Evolutionary conservation across 2,888 invertebrate genomes (phyloP).

Genomic region (Mythimna pallens): DNA sequence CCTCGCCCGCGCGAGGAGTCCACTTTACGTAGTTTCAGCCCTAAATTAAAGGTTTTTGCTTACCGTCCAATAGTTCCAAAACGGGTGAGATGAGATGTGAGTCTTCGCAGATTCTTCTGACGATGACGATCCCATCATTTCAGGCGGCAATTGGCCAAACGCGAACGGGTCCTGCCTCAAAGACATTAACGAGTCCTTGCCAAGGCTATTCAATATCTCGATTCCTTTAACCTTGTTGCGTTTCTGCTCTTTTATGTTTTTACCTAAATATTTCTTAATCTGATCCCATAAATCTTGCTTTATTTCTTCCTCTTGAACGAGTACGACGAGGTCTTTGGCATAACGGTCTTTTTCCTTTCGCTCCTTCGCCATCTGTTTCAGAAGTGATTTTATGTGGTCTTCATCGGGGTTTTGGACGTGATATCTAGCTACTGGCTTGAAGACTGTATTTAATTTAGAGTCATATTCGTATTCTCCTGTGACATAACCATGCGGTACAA

Average conservation of each 20-base stretch:
- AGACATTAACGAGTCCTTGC: fast-evolving
- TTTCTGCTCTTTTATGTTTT: background rate
- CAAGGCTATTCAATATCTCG: background rate
- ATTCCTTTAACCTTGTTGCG: too few species aligned
- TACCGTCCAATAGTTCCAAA: conserved; percentile 79
- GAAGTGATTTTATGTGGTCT: conserved; percentile 19
- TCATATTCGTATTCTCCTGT: conserved; percentile 61
- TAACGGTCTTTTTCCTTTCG: background rate
- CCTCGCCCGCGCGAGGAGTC: too few species aligned
- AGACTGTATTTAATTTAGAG: conserved; percentile 58
- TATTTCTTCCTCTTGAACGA: conserved; percentile 4
- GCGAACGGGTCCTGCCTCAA: conserved; percentile 32
- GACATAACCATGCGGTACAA: conserved; percentile 62
- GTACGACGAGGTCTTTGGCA: conserved; percentile 15
- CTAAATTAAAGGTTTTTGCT: conserved; percentile 14
- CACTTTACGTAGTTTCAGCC: too few species aligned
- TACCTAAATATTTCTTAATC: conserved; percentile 12
- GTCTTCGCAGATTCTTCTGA: background rate
- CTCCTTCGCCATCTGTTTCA: conserved; percentile 21
- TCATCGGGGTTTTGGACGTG: conserved; percentile 57
- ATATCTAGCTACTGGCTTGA: conserved; percentile 64
- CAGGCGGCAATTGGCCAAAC: conserved; percentile 2
- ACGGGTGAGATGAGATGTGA: conserved; percentile 54
- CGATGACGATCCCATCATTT: fast-evolving
- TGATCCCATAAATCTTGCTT: conserved; percentile 4